phyloP scores from a whole-genome alignment of 2,888 invertebrate genomes.

The Drosophila recens region DNA sequence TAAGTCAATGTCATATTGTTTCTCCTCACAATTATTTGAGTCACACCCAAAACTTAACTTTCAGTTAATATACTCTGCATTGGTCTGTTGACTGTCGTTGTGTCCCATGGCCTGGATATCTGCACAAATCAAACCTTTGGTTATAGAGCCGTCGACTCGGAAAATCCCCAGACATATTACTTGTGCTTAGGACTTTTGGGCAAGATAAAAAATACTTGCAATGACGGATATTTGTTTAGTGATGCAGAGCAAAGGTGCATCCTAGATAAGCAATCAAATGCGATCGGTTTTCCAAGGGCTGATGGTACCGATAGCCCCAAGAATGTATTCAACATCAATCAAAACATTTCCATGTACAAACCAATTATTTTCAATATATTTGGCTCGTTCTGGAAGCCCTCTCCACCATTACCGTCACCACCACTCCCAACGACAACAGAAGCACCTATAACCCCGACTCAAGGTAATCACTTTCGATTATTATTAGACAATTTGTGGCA shows the following conservation, averaged over 20 bases:
- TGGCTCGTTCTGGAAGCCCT: constrained; percentile 11
- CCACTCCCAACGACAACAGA: neutral
- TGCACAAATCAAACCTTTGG: constrained; percentile 41
- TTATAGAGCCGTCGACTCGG: constrained; percentile 25
- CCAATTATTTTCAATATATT: constrained; percentile 46
- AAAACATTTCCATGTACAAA: constrained; percentile 37
- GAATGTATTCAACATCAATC: constrained; percentile 46
- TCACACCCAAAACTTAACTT: neutral
- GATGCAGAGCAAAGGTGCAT: constrained; percentile 35
- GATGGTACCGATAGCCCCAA: neutral
- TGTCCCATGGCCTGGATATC: constrained; percentile 30
- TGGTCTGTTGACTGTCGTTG: constrained; percentile 19
- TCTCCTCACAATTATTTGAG: neutral
- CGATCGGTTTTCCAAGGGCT: neutral
- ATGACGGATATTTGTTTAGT: constrained; percentile 44
- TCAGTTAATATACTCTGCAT: constrained; percentile 26
- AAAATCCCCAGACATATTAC: constrained; percentile 35
- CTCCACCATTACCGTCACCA: neutral
- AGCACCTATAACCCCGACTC: neutral
- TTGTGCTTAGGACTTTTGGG: constrained; percentile 50
- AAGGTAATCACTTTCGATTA: neutral
- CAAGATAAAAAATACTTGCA: constrained; percentile 29
- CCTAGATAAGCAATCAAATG: neutral
- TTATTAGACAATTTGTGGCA: neutral
- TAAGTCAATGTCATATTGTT: constrained; percentile 14